Evolutionary conservation across 2,888 invertebrate species (phyloP), one percentile per base, ranked within the genome.

Genomic region (Hedya salicella): DNA sequence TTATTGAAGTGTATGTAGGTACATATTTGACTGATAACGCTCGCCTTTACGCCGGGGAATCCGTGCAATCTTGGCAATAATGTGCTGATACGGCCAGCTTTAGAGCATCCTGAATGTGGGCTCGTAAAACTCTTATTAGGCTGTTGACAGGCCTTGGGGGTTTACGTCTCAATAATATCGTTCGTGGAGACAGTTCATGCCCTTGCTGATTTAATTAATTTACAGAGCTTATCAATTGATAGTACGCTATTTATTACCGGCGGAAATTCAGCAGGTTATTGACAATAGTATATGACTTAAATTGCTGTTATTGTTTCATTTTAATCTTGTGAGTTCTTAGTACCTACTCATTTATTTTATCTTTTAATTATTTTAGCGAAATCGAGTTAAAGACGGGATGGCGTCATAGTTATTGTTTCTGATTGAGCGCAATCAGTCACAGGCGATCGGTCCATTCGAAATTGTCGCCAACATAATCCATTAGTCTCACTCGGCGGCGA

Each of bases 401-500:
- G 68, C 70, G 66, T 69, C 68, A 65, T 61, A 74, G 68, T 78
- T 79, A 77, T 78, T 78, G 78, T 80, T 80, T 79, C 76, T 76
- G 78, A 77, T 78, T 77, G 77, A 72, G 70, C 75, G 80, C 81
- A 81, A 83, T 82, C 81, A 62, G 84, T 81, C 76, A 82, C 81
- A 82, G 78, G 77, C 78, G 78, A 80, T 74, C 74, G 77, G 71
- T 69, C 73, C 77, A 73, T 81, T 83, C 75, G 81, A 82, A 83
- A 85, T 78, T 79, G 79, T 81, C 79, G 71, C 76, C 76, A 73
- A 75, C 78, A 73, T 79, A 79, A 87, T 87, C 74, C 72, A 87
- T 88, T 88, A 73, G 87, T 77, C 76, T 78, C 81, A 79, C 72
- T 66, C 59, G 67, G 39, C 69, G 68, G 68, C 69, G 68, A 36